A percentile compares a stretch with the other conserved stretches of the same genome.
These are phyloP conservation scores for Tetragonisca angustula DNA, from an alignment of 2,888 invertebrate genomes.

Conservation along the genomic window DNA sequence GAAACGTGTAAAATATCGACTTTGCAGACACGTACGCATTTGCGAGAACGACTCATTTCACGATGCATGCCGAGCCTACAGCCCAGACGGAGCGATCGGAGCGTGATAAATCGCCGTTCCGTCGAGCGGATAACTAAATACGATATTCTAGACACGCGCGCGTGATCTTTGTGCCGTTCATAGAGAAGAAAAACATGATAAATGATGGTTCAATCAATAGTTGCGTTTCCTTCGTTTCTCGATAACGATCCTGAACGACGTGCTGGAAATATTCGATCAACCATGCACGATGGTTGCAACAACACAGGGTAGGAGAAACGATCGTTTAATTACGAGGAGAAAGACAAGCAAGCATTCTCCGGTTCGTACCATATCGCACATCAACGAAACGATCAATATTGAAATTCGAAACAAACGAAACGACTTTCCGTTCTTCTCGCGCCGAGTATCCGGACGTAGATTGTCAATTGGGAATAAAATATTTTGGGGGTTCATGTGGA, in stretches of 20 bases:
- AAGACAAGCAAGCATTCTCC: background rate
- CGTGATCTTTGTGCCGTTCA: slow-evolving; percentile 61
- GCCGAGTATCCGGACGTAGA: background rate
- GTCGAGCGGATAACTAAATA: slow-evolving; percentile 62
- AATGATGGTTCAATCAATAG: slow-evolving; percentile 68
- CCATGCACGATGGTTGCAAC: background rate
- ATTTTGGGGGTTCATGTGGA: too few species aligned
- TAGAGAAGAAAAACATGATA: slow-evolving; percentile 59
- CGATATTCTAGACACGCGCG: slow-evolving; percentile 66
- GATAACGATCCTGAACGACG: slow-evolving; percentile 38
- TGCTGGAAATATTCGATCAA: slow-evolving; percentile 41
- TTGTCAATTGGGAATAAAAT: background rate
- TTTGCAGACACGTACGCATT: slow-evolving; percentile 6
- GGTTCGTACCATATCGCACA: background rate
- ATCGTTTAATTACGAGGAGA: background rate
- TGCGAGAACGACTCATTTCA: slow-evolving; percentile 58
- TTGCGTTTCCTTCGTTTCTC: slow-evolving; percentile 43
- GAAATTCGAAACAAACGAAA: background rate
- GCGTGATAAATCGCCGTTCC: slow-evolving; percentile 63
- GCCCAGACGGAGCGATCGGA: slow-evolving; percentile 38
- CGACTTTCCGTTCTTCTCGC: background rate
- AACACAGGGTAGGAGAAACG: background rate
- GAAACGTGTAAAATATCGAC: too few species aligned
- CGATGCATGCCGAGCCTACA: slow-evolving; percentile 29
- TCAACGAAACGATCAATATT: background rate